phyloP scores from a whole-genome alignment of 53 echinoderm and acorn worm species.

The Arbacia lixula region DNA sequence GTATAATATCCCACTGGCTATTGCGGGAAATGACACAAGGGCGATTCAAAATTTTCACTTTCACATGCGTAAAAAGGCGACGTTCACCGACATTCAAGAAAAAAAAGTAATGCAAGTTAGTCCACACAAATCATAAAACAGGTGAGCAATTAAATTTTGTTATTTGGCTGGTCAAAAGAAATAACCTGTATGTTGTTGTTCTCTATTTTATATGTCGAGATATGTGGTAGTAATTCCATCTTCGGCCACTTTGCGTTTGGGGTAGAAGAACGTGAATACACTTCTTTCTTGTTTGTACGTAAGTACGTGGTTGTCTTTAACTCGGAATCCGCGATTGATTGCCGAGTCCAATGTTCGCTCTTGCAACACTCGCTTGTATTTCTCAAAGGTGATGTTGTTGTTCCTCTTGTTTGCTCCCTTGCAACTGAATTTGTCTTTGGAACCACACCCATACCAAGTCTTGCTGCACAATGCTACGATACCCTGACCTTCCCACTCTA shows the following conservation, averaged over 20 bases:
- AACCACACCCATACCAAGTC: slow-evolving; percentile 62
- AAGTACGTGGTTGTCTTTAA: slow-evolving; percentile 14
- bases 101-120: too few species aligned
- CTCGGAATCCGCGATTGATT: slow-evolving; percentile 58
- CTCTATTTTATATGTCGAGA: slow-evolving; percentile 66
- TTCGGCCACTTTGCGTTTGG: slow-evolving; percentile 62
- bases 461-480: slow-evolving; percentile 66
- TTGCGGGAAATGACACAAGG: too few species aligned
- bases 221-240: slow-evolving; percentile 69
- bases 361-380: slow-evolving; percentile 32
- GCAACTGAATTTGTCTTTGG: slow-evolving; percentile 68
- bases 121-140: too few species aligned
- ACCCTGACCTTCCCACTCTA: slow-evolving; percentile 78
- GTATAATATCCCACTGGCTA: too few species aligned
- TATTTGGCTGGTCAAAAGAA: too few species aligned
- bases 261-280: slow-evolving; percentile 64
- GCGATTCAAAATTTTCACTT: too few species aligned
- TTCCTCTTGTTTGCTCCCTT: slow-evolving; percentile 70
- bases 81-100: too few species aligned
- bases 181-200: too few species aligned
- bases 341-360: neutral
- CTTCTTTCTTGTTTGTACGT: slow-evolving; percentile 57
- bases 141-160: too few species aligned
- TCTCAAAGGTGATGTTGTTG: slow-evolving; percentile 51
- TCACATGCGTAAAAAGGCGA: too few species aligned